Conservation (phyloP, 2,113 vertebrate genomes). For the Seriola dumerili region DNA sequence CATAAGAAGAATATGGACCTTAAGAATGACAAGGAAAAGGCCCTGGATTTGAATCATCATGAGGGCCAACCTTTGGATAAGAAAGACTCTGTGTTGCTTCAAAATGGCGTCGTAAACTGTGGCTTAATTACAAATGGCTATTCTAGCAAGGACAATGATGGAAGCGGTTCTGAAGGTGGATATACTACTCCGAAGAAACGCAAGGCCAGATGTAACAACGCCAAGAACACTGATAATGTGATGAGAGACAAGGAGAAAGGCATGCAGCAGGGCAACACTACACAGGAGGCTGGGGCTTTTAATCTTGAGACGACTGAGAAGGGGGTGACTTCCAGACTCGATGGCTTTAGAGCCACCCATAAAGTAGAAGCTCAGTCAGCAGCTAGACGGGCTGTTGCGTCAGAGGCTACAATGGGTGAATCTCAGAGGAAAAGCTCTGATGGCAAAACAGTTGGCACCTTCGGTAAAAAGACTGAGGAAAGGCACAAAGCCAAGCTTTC, state of each 20-base stretch:
- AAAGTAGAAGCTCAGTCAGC: slow-evolving; percentile 86
- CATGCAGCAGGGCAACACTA: slow-evolving; percentile 86
- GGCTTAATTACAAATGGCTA: slow-evolving; percentile 94
- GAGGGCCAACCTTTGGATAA: slow-evolving; percentile 89
- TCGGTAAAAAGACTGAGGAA: slow-evolving; percentile 93
- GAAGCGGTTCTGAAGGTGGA: slow-evolving; percentile 95
- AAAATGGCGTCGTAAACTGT: slow-evolving; percentile 92
- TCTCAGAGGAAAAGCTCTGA: slow-evolving; percentile 92
- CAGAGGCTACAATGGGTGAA: slow-evolving; percentile 84
- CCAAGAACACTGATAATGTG: slow-evolving; percentile 91
- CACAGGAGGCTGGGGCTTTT: slow-evolving; percentile 88
- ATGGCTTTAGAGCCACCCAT: slow-evolving; percentile 84
- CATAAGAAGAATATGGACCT: slow-evolving; percentile 95
- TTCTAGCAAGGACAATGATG: slow-evolving; percentile 94
- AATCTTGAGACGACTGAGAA: slow-evolving; percentile 87
- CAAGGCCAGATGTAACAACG: slow-evolving; percentile 91
- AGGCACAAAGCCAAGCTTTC: slow-evolving; percentile 93
- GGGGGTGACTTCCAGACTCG: slow-evolving; percentile 85
- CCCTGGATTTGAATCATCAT: slow-evolving; percentile 88
- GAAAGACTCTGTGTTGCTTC: slow-evolving; percentile 87
- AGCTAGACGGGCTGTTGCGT: slow-evolving; percentile 68
- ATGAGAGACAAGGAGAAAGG: slow-evolving; percentile 90
- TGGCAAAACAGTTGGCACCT: slow-evolving; percentile 87
- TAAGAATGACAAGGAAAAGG: slow-evolving; percentile 90
- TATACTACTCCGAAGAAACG: slow-evolving; percentile 96